phyloP scores from a whole-genome alignment of 2,888 invertebrate genomes.

The Drosophila suboccidentalis region DNA sequence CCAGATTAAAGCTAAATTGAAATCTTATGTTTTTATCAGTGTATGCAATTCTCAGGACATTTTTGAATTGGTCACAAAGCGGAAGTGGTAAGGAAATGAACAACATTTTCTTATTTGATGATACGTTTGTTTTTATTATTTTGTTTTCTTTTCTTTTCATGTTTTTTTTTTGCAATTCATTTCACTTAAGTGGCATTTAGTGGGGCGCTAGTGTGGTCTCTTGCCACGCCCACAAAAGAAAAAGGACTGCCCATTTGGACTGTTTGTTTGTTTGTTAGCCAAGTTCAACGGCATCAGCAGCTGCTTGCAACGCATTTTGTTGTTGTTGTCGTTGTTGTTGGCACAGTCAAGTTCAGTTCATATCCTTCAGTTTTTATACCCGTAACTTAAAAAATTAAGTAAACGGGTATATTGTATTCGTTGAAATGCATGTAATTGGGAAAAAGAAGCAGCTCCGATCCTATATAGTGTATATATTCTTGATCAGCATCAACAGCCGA shows the following conservation, averaged over 20 bases:
- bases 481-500: too few relatives aligned
- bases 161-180: conserved; percentile 62
- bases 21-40: background rate
- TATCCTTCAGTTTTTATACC: conserved; percentile 24
- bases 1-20: too few relatives aligned
- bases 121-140: background rate
- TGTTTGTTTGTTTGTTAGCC: conserved; percentile 21
- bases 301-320: conserved; percentile 4
- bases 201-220: conserved; percentile 26
- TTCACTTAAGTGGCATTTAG: conserved; percentile 72
- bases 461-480: too few relatives aligned
- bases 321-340: conserved; percentile 18
- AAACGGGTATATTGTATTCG: too few relatives aligned
- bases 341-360: conserved; percentile 54
- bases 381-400: too few relatives aligned
- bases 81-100: background rate
- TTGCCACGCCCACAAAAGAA: conserved; percentile 50
- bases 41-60: conserved; percentile 23
- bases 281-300: conserved; percentile 54
- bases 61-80: conserved; percentile 4
- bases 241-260: background rate
- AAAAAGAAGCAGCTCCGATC: too few relatives aligned
- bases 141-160: conserved; percentile 23
- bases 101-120: conserved; percentile 18
- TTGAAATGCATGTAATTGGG: too few relatives aligned